phyloP scores from a whole-genome alignment of 2,797 vertebrate species.

The Kryptopterus vitreolus region DNA sequence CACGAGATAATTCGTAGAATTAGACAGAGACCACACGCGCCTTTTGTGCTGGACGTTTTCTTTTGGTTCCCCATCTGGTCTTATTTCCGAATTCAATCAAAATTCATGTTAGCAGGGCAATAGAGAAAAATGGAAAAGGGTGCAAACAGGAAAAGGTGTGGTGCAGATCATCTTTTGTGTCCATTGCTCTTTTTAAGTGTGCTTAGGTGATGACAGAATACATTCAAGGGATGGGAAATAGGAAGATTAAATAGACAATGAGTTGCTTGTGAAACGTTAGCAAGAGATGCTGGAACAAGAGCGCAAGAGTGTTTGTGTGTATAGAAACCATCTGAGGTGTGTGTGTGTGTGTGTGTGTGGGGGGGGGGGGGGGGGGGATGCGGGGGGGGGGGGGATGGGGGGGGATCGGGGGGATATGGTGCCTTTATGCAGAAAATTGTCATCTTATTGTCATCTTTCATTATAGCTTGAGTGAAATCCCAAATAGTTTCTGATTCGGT shows the following conservation, averaged over 20 bases:
- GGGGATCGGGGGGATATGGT: too few relatives aligned
- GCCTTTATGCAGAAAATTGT: neutral
- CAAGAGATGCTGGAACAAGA: neutral
- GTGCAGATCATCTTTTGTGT: neutral
- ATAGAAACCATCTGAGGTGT: too few relatives aligned
- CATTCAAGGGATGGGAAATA: neutral
- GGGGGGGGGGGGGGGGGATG: too few relatives aligned
- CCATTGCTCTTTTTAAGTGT: neutral
- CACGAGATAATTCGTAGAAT: neutral
- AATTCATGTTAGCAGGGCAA: neutral
- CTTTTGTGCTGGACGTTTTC: neutral
- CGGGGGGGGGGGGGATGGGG: too few relatives aligned
- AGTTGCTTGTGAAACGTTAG: neutral
- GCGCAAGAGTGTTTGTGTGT: neutral
- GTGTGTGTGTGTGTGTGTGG: too few relatives aligned
- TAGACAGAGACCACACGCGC: neutral
- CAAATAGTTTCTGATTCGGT: neutral
- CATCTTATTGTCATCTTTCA: neutral
- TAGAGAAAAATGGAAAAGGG: neutral
- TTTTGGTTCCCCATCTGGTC: conserved; percentile 3
- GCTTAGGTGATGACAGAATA: neutral
- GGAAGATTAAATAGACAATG: neutral
- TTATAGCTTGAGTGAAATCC: neutral
- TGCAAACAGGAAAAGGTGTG: conserved; percentile 20
- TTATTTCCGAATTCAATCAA: conserved; percentile 11